These are phyloP conservation scores for Antheraea mylitta DNA, from an alignment of 1,140 invertebrate genomes.

Conservation along the genomic window DNA sequence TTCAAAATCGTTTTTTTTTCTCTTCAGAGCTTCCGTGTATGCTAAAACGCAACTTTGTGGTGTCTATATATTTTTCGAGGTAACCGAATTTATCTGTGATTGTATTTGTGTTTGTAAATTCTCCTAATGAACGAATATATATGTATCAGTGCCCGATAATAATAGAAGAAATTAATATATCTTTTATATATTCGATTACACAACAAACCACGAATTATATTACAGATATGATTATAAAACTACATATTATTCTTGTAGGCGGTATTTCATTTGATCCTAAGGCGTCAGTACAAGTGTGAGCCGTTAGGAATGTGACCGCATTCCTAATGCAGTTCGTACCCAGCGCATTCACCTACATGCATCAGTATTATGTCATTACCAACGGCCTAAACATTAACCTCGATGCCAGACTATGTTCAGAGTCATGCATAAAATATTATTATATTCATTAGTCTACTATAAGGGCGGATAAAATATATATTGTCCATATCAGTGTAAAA, in stretches of 20 bases:
- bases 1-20: too few relatives aligned
- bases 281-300: conserved; percentile 57
- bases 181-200: too few relatives aligned
- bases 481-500: neutral
- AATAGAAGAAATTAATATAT: too few relatives aligned
- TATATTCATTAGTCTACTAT: neutral
- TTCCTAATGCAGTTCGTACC: conserved; percentile 45
- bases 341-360: conserved; percentile 48
- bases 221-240: neutral
- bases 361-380: conserved; percentile 68
- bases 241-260: conserved; percentile 23
- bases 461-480: neutral
- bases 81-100: too few relatives aligned
- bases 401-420: conserved; percentile 18
- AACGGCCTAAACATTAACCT: conserved; percentile 51
- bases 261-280: conserved; percentile 41
- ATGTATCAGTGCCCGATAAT: too few relatives aligned
- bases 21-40: too few relatives aligned
- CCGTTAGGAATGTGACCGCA: conserved; percentile 72
- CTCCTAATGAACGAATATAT: too few relatives aligned
- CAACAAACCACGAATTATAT: too few relatives aligned
- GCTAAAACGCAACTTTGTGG: too few relatives aligned
- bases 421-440: neutral
- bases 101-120: too few relatives aligned
- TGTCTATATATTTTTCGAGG: too few relatives aligned